These are phyloP conservation scores for Coptodon rendalli DNA, from an alignment of 2,113 vertebrate species.

Conservation along the genomic window DNA sequence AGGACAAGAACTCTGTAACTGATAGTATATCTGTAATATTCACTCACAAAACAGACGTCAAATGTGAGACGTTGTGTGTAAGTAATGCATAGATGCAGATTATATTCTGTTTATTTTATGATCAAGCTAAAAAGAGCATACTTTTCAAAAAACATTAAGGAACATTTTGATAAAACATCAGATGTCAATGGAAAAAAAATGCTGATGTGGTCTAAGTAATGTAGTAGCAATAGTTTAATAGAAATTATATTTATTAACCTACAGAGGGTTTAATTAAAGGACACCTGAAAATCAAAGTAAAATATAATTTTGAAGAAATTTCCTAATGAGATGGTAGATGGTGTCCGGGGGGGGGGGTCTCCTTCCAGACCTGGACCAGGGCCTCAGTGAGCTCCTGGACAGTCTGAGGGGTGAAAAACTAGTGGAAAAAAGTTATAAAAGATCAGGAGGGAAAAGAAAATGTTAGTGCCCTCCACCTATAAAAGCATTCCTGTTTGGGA, in stretches of 20 bases:
- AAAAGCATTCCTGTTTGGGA: background rate
- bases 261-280: background rate
- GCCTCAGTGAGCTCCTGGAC: background rate
- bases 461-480: background rate
- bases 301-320: background rate
- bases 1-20: background rate
- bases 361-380: background rate
- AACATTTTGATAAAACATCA: background rate
- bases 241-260: background rate
- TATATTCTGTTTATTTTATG: background rate
- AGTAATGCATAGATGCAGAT: background rate
- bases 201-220: background rate
- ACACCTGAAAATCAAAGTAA: background rate
- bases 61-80: background rate
- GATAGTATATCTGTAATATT: background rate
- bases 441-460: background rate
- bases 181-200: background rate
- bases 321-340: background rate
- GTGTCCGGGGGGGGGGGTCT: background rate
- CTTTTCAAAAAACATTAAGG: background rate
- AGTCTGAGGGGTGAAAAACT: background rate
- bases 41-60: background rate
- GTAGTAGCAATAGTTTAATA: background rate
- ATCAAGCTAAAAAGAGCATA: background rate
- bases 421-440: background rate